Conservation (phyloP, 2,113 vertebrate species). For the Dendrocopos noguchii region DNA sequence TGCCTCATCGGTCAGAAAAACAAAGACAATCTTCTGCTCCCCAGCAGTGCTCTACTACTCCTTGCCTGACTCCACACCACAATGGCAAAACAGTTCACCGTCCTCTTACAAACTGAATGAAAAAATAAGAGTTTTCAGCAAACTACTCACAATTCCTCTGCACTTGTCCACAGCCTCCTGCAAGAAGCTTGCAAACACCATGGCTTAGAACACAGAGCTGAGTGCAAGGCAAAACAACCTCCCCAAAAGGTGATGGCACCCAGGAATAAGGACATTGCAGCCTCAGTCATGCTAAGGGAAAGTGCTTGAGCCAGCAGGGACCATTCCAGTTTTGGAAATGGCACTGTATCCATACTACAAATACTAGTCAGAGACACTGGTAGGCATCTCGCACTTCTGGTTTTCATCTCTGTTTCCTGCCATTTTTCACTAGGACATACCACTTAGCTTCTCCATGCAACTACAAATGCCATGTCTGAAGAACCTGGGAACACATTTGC, state of each 20-base stretch:
- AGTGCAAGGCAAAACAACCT: rapidly evolving
- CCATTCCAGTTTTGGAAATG: neutral
- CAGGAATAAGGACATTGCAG: neutral
- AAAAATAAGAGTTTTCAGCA: neutral
- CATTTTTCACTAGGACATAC: neutral
- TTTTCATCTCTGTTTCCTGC: neutral
- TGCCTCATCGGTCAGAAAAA: neutral
- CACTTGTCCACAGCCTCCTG: neutral
- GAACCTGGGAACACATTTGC: neutral
- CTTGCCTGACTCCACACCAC: neutral
- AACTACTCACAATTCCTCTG: neutral
- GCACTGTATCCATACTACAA: neutral
- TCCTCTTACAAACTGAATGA: neutral
- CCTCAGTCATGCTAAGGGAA: neutral
- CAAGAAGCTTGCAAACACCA: neutral
- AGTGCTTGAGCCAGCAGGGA: neutral
- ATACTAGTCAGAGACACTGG: neutral
- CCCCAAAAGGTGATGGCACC: neutral
- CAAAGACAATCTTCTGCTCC: neutral
- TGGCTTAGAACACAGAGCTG: neutral
- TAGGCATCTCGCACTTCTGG: neutral
- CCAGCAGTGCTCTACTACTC: neutral
- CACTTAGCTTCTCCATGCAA: neutral
- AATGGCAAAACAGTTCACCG: neutral
- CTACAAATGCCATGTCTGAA: neutral